phyloP scores from a whole-genome alignment of 2,797 vertebrate species.

The Phataginus tricuspis region DNA sequence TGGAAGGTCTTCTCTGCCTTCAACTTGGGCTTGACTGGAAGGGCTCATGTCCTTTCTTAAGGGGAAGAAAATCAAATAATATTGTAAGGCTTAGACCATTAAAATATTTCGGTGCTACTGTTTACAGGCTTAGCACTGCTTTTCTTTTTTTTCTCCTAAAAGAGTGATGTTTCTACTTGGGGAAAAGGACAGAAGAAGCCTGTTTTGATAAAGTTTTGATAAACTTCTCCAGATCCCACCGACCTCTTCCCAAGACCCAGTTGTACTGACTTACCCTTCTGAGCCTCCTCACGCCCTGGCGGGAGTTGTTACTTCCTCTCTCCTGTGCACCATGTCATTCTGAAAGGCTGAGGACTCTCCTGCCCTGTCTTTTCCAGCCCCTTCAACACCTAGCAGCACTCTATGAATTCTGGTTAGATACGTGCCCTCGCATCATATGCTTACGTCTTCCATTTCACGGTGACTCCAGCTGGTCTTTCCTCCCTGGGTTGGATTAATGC shows the following conservation, averaged over 20 bases:
- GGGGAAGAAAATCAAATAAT: neutral
- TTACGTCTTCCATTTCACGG: neutral
- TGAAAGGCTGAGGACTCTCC: neutral
- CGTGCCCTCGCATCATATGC: no score
- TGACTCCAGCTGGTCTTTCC: neutral
- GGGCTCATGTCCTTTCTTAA: neutral
- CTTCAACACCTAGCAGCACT: neutral
- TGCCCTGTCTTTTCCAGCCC: no score
- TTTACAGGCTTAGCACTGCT: neutral
- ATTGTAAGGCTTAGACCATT: neutral
- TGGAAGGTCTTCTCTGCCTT: neutral
- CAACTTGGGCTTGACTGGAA: neutral
- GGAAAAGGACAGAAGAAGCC: neutral
- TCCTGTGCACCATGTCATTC: neutral
- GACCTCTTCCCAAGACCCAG: neutral
- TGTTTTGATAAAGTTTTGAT: neutral
- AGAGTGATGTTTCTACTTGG: neutral
- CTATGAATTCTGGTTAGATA: neutral
- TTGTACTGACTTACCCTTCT: no score
- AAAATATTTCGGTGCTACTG: neutral
- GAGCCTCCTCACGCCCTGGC: no score
- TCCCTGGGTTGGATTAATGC: neutral
- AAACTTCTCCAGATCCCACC: neutral
- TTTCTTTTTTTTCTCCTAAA: neutral
- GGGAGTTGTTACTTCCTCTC: neutral